A percentile compares a stretch with the other conserved stretches of the same genome.
Conservation (phyloP, 1,140 invertebrate species). For the Eulimnadia texana region DNA sequence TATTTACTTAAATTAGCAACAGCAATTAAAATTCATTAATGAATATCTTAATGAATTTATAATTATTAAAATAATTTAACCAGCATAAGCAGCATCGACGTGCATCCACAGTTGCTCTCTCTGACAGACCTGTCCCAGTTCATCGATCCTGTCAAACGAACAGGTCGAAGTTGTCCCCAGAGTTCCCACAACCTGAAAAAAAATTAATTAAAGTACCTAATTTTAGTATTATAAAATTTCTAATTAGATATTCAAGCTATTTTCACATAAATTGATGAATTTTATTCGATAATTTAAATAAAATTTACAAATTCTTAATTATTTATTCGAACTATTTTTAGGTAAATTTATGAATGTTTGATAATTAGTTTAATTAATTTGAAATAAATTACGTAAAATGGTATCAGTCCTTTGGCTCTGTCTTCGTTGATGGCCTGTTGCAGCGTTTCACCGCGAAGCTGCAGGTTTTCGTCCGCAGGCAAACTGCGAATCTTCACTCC, state of each 20-base stretch:
- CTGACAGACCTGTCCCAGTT: conserved; percentile 66
- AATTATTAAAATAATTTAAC: conserved; percentile 24
- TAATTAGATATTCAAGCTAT: no score
- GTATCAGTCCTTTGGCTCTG: conserved; percentile 61
- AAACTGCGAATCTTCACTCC: conserved; percentile 70
- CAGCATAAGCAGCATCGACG: conserved; percentile 87
- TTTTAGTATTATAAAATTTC: no score
- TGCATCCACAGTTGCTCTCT: conserved; percentile 72
- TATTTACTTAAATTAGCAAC: no score
- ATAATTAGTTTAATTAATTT: no score
- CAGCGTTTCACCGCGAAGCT: conserved; percentile 63
- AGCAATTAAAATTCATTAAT: no score
- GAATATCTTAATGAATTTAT: no score
- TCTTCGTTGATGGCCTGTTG: conserved; percentile 70
- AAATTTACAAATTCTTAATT: no score
- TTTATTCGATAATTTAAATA: no score
- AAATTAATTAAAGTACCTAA: neutral
- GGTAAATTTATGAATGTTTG: no score
- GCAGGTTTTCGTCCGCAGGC: conserved; percentile 59
- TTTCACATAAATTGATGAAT: no score
- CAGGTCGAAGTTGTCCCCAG: conserved; percentile 81
- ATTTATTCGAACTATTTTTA: no score
- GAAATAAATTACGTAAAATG: conserved; percentile 78
- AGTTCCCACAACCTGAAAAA: conserved; percentile 58
- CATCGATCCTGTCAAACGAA: conserved; percentile 74